These are phyloP conservation scores for Squalus acanthias DNA, from an alignment of 2,797 vertebrate species.

Conservation along the genomic window DNA sequence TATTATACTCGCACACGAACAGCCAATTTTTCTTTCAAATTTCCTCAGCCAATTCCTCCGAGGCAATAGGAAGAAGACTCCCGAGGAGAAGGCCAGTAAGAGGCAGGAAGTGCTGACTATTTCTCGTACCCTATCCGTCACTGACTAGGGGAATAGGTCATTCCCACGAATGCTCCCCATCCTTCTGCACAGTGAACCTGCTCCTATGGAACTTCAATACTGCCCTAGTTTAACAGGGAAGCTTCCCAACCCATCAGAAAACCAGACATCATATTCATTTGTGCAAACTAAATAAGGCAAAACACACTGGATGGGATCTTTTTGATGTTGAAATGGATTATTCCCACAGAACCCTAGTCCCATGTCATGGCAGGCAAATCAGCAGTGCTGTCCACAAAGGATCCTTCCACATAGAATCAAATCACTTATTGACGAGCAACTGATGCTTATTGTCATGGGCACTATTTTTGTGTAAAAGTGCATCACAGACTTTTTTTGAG, in stretches of 20 bases:
- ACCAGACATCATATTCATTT: background rate
- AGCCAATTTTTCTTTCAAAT: too few species aligned
- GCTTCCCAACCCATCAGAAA: background rate
- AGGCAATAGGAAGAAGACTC: background rate
- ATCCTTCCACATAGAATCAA: background rate
- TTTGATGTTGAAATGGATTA: background rate
- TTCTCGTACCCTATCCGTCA: background rate
- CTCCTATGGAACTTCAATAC: background rate
- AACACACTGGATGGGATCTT: background rate
- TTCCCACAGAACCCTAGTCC: background rate
- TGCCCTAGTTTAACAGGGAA: background rate
- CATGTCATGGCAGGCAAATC: background rate
- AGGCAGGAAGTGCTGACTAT: background rate
- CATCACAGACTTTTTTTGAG: background rate
- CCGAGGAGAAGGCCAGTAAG: background rate
- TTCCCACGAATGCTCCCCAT: background rate
- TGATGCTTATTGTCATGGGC: background rate
- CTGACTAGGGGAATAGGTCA: background rate
- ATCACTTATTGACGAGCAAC: background rate
- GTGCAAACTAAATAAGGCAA: background rate
- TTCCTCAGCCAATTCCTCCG: background rate
- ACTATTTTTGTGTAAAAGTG: too few species aligned
- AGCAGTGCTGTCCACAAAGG: background rate
- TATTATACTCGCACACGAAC: too few species aligned
- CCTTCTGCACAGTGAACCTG: background rate